phyloP scores from a whole-genome alignment of 2,113 vertebrate species.

The Ameiurus melas region DNA sequence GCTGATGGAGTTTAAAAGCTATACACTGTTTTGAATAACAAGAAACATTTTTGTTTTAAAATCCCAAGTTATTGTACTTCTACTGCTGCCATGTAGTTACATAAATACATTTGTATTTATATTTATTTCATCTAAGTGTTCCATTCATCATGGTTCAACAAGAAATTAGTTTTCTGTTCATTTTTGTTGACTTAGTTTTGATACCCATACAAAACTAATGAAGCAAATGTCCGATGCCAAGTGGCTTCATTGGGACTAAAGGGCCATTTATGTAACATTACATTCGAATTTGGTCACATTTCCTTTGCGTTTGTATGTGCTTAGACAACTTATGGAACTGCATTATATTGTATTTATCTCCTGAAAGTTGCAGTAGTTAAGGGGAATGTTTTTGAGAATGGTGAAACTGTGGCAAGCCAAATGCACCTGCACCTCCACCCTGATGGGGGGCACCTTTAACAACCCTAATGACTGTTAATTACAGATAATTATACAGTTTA shows the following conservation, averaged over 20 bases:
- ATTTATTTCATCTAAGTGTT: neutral
- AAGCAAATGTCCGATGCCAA: neutral
- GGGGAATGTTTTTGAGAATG: constrained; percentile 21
- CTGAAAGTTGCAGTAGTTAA: neutral
- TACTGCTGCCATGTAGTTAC: neutral
- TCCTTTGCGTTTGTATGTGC: neutral
- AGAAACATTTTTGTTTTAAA: neutral
- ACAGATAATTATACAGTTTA: constrained; percentile 73
- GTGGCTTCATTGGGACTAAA: neutral
- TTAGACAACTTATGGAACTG: neutral
- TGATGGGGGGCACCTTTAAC: constrained; percentile 63
- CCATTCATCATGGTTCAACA: neutral
- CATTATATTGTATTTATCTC: neutral
- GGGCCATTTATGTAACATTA: neutral
- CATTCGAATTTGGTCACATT: neutral
- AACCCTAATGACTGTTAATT: constrained; percentile 71
- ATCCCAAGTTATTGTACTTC: neutral
- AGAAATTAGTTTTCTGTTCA: neutral
- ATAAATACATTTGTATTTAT: neutral
- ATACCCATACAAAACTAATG: neutral
- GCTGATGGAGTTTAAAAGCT: neutral
- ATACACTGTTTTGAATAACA: neutral
- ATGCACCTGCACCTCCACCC: constrained; percentile 65
- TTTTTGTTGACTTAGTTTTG: neutral
- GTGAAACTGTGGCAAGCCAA: constrained; percentile 12